Evolutionary conservation across 2,888 invertebrate species (phyloP), one percentile per base, ranked within the genome.

Genomic region (Lymantria monacha): DNA sequence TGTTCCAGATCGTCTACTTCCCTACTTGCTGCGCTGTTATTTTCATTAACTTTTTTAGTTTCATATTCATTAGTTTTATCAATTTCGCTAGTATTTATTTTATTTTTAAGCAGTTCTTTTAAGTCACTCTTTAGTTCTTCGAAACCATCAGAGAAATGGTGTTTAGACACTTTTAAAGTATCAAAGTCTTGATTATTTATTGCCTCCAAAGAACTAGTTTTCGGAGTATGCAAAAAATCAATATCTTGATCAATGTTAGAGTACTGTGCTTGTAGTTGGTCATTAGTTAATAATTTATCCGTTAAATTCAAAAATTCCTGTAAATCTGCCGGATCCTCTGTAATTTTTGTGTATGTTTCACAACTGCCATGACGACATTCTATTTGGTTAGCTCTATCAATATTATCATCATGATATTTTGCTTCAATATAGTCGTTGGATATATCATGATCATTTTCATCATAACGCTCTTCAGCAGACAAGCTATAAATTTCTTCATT

Each of bases 271-370:
- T 73, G 63, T 52, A 49, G 56, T 40, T 69, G 68, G 38, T 80
- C 70, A 46, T 65, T 66, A 51, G 60, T 74, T 44, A 88, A 79
- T 65, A 91, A 75, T 73, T 84, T 81, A 70, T 91, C 85, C 41
- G 91, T 91, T 42, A 90, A 62, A 53, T 70, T 82, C 48, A 90
- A 79, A 63, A 91, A 91, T 68, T 91, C 91, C 59, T 89, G 85
- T 58, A 91, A 77, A 62, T 87, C 86, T 11, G 74, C 76, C 7
- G 88, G 78, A 57, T 87, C 76, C 65, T 87, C 88, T 9, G 85
- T 83, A 55, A 87, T 88, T 70, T 91, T 91, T 36, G 91, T 91
- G 48, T 91, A 91, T 13, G 91, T 90, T 45, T 88, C 88, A 41
- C 90, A 84, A 65, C 90, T 91, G 2, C 88, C 87, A 55, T 85